Evolutionary conservation across 30 jellyfish, hydroid and myxozoan genomes (phyloP).

Genomic region (Haliclystus octoradiatus): DNA sequence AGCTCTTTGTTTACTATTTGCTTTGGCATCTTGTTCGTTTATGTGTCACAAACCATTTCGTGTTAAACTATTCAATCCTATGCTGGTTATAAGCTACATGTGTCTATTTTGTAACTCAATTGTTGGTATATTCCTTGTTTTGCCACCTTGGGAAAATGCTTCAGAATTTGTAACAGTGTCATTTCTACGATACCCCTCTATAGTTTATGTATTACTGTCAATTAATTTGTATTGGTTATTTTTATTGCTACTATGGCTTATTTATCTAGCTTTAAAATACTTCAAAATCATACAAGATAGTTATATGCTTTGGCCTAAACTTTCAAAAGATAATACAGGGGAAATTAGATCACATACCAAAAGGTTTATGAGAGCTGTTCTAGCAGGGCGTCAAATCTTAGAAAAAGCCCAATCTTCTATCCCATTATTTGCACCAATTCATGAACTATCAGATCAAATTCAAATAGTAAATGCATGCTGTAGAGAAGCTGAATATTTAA

Average conservation of each 20-base stretch:
- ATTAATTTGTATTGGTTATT: constrained; percentile 61
- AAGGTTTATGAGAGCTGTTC: constrained; percentile 69
- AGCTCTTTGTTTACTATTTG: constrained; percentile 44
- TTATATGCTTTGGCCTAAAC: constrained; percentile 78
- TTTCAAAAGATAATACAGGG: constrained; percentile 63
- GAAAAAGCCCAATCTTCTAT: constrained; percentile 63
- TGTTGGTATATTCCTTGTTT: constrained; percentile 69
- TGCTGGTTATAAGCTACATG: constrained; percentile 46
- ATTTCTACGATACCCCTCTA: constrained; percentile 75
- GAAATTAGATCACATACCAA: constrained; percentile 78
- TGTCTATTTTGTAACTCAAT: constrained; percentile 56
- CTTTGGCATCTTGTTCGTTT: constrained; percentile 38
- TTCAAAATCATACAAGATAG: constrained; percentile 33
- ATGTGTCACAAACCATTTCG: constrained; percentile 66
- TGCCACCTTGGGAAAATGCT: constrained; percentile 94
- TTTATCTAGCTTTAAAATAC: constrained; percentile 44
- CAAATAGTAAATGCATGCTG: constrained; percentile 76
- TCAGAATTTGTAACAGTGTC: constrained; percentile 71
- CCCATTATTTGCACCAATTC: constrained; percentile 89
- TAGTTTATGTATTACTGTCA: constrained; percentile 51
- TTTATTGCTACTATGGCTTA: constrained; percentile 41
- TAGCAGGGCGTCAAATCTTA: constrained; percentile 73
- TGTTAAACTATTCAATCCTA: constrained; percentile 60
- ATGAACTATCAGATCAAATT: constrained; percentile 75
- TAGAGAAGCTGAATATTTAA: constrained; percentile 81